These are phyloP conservation scores for Sarcophilus harrisii DNA, from an alignment of 2,797 vertebrate genomes.

Conservation along the genomic window DNA sequence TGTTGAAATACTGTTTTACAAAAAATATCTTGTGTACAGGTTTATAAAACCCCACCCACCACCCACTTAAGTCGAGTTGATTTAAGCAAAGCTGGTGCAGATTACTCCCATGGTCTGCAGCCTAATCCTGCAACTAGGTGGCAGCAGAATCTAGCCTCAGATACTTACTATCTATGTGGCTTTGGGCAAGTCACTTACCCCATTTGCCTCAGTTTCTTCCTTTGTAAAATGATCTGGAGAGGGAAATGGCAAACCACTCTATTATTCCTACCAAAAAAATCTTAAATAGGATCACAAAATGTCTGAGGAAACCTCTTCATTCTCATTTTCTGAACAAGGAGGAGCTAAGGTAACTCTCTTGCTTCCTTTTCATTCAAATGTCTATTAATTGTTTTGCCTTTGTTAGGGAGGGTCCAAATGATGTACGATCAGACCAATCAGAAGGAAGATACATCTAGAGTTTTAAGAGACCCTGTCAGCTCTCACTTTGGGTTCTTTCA, in stretches of 20 bases:
- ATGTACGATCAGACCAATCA: background rate
- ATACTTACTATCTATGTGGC: background rate
- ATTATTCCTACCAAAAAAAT: no score
- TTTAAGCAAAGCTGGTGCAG: background rate
- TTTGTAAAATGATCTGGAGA: no score
- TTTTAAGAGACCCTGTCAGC: background rate
- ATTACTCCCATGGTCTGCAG: background rate
- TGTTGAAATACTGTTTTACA: background rate
- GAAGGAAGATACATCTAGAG: background rate
- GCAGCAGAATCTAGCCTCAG: background rate
- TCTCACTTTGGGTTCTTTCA: background rate
- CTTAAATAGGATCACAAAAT: background rate
- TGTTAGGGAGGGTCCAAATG: background rate
- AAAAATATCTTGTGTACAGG: background rate
- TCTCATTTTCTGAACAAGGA: background rate
- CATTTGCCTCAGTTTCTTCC: no score
- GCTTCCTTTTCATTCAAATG: background rate
- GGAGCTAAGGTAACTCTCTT: background rate
- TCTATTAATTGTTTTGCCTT: background rate
- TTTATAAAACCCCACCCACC: background rate
- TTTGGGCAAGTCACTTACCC: no score
- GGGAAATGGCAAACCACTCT: no score
- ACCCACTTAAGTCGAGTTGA: background rate
- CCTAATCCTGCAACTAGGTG: no score
- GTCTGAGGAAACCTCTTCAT: background rate